Evolutionary conservation across 2,797 vertebrate genomes (phyloP), one percentile per base, ranked within the genome.

Genomic region (Rhyacichthys aspro): DNA sequence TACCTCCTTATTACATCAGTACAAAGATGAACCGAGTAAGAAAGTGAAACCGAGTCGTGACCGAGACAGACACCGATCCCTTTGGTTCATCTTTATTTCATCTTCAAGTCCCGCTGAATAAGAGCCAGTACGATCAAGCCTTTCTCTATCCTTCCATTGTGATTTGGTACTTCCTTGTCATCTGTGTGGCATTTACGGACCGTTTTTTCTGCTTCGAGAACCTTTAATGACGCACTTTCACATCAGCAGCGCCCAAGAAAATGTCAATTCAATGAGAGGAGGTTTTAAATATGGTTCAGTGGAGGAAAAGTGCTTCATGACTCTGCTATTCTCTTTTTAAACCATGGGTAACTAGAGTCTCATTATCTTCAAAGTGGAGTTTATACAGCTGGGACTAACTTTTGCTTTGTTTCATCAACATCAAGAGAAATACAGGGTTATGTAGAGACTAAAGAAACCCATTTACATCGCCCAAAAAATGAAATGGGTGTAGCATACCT

Each of bases 121-220:
- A 6, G 23, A 28, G 23, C 1, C 23, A 2, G 3, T n/a, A n/a
- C n/a, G n/a, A n/a, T n/a, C n/a, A n/a, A n/a, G n/a, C n/a, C n/a
- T n/a, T n/a, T 28, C 23, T 28, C 4, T 28, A 28, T 28, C 23
- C 23, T 28, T 28, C 0, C 10, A 23, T 7, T 23, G 10, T 45
- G 14, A 8, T 43, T n/a, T n/a, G 15, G n/a, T 47, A 12, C 9
- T 38, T 52, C 45, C 46, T 28, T 61, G 9, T 16, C 7, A 5
- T 69, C 11, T 43, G n/a, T 17, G 45, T 52, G 61, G 60, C 63
- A 82, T 72, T 73, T 58, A 56, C 10, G 10, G 39, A 45, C 14
- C 11, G 3, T 14, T 44, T 48, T 43, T 50, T 23, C 14, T 9
- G 49, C 41, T 37, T 3, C 18, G 12, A 16, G 17, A n/a, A 12